phyloP scores from a whole-genome alignment of 2,797 vertebrate species.

The Rhincodon typus region DNA sequence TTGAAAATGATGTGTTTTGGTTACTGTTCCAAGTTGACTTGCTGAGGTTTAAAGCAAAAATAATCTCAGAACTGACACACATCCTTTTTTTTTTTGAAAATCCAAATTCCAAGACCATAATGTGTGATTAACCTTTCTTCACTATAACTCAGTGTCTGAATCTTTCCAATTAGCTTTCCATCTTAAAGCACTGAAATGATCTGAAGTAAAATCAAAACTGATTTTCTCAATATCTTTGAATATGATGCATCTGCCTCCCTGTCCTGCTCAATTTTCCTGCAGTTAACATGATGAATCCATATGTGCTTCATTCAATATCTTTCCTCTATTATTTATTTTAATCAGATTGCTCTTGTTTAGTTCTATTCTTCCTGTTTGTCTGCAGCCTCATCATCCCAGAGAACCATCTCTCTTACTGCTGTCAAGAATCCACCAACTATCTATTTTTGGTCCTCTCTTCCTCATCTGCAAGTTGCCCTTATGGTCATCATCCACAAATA shows the following conservation, averaged over 20 bases:
- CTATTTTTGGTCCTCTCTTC: not conserved
- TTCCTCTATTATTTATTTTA: not conserved
- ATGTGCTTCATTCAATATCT: not conserved
- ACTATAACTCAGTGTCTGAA: not conserved
- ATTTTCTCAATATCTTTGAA: not conserved
- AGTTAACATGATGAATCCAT: not conserved
- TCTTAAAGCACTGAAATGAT: not conserved
- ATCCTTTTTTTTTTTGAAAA: too few relatives aligned
- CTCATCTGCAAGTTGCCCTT: not conserved
- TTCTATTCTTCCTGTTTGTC: not conserved
- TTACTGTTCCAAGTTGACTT: too few relatives aligned
- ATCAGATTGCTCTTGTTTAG: not conserved
- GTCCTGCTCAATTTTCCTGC: not conserved
- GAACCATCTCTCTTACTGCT: not conserved
- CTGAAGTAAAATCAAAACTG: not conserved
- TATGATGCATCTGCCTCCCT: not conserved
- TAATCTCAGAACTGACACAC: too few relatives aligned
- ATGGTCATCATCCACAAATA: not conserved
- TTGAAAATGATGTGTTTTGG: too few relatives aligned
- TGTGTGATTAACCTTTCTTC: too few relatives aligned
- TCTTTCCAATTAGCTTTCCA: not conserved
- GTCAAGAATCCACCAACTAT: not conserved
- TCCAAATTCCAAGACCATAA: too few relatives aligned
- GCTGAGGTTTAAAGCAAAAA: too few relatives aligned
- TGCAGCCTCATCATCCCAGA: not conserved